Evolutionary conservation across 2,797 vertebrate genomes (phyloP), one percentile per base, ranked within the genome.

Genomic region (Hafferia zeledoni): DNA sequence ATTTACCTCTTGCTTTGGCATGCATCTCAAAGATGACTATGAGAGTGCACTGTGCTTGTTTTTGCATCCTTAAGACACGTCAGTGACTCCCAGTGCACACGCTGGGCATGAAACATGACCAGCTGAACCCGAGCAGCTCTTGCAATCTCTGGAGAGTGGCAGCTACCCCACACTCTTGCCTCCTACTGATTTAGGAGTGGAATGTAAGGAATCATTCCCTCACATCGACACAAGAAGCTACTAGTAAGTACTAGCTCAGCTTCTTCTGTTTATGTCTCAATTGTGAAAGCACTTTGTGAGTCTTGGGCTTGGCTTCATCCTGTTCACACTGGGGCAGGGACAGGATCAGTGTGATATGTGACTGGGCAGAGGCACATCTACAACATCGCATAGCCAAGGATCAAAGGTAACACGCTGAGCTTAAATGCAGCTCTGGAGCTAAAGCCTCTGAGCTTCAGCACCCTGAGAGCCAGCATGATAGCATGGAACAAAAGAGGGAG

Each of bases 291-390:
- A 24, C 17, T 72, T 5, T 24, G 27, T 59, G 28, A 25, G 6
- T 30, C 11, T 41, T 20, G 23, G 47, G 14, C 16, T 81, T 84
- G n/a, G 5, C 44, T 89, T 71, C 13, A 23, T 46, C 41, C 25
- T 47, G 0, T 28, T 79, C 1, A 1, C 23, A 13, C 2, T 0
- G 0, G 19, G 6, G 68, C 31, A 50, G 24, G 20, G 11, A 27
- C 27, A 69, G 7, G 24, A 33, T 49, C 39, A 87, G 30, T 13
- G 25, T 24, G 22, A 15, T 57, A 10, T 12, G 3, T 6, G 11
- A 4, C 30, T 50, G 6, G 13, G 25, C 11, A 60, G 53, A 52
- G 18, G 17, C 13, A 10, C 13, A 64, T 7, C 28, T 55, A 23
- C 24, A 37, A 12, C 27, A 63, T 19, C 41, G 28, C 16, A 33